These are phyloP conservation scores for Pseudanteris insignis DNA, from an alignment of 2,888 invertebrate species.

Conservation along the genomic window DNA sequence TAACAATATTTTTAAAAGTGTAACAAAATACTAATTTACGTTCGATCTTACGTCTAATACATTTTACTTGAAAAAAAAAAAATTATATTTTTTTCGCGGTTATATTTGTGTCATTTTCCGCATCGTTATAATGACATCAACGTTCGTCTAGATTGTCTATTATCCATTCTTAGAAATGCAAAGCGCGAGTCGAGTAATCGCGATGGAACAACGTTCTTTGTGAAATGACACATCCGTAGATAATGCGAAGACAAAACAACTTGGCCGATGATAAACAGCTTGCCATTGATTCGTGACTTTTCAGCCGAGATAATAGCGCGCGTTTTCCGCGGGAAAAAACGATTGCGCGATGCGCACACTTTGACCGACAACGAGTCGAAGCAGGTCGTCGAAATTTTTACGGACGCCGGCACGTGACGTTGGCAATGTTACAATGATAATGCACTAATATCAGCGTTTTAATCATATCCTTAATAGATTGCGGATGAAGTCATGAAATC, in stretches of 20 bases:
- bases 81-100: too few species aligned
- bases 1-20: too few species aligned
- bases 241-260: slow-evolving; percentile 46
- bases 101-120: too few species aligned
- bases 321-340: slow-evolving; percentile 39
- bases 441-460: slow-evolving; percentile 8
- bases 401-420: slow-evolving; percentile 30
- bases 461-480: slow-evolving; percentile 9
- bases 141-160: too few species aligned
- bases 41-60: too few species aligned
- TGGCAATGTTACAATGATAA: slow-evolving; percentile 14
- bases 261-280: slow-evolving; percentile 34
- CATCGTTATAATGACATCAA: too few species aligned
- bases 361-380: slow-evolving; percentile 29
- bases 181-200: slow-evolving; percentile 21
- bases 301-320: slow-evolving; percentile 31
- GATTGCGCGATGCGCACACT: slow-evolving; percentile 17
- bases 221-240: slow-evolving; percentile 43
- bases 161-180: background rate
- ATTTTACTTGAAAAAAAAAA: too few species aligned
- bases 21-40: too few species aligned
- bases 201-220: slow-evolving; percentile 38
- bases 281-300: slow-evolving; percentile 45
- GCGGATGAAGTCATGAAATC: slow-evolving; percentile 10
- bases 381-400: background rate